Base-by-base conservation (phyloP, 2,888 invertebrate species). In the Caprella mutica region DNA sequence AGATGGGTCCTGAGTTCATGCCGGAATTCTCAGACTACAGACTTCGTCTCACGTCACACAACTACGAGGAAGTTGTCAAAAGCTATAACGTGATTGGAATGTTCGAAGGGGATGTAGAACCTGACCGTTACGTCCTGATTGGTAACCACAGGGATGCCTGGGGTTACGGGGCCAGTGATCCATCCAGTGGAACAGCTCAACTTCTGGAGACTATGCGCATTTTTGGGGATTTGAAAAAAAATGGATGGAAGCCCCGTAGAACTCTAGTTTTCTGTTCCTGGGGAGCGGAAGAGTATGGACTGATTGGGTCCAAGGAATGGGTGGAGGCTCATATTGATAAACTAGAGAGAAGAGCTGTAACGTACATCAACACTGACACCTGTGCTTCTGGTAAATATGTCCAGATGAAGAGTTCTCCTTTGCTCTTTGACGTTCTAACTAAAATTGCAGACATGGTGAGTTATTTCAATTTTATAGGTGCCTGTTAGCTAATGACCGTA, bases 101-200 rank as follows among this genome's bases (percentile, higher is more conserved):
- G 44, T 67, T 72, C 43, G 65, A 66, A 5, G 73, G 73, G 5
- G 52, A 56, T 1, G 66, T 69, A 24, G 72, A 73, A 46, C 0
- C 56, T 58, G 77, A 76, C 66, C 67, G 74, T 14, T 77, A 76
- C 65, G 73, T 77, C 5, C 65, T 78, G 55, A 58, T 77, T 3
- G 76, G 77, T n/a, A 78, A 77, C 67, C 77, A 77, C 66, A 70
- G 75, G 46, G 77, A 77, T 66, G 76, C 77, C 27, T 77, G 77
- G 77, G 71, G 72, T 26, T 74, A 71, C 48, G 76, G 76, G 0
- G 73, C 74, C 9, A 69, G 73, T 5, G 77, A 76, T 65, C 76
- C 77, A 1, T 72, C 73, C 46, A 74, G 74, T 59, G 77, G 75
- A n/a, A 77, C 77, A 2, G 74, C 77, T 0, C 71, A 71, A 27